Percentiles rank a stretch among this genome's conserved stretches.
Conservation (phyloP, 2,113 vertebrate species). For the Seriola quinqueradiata region DNA sequence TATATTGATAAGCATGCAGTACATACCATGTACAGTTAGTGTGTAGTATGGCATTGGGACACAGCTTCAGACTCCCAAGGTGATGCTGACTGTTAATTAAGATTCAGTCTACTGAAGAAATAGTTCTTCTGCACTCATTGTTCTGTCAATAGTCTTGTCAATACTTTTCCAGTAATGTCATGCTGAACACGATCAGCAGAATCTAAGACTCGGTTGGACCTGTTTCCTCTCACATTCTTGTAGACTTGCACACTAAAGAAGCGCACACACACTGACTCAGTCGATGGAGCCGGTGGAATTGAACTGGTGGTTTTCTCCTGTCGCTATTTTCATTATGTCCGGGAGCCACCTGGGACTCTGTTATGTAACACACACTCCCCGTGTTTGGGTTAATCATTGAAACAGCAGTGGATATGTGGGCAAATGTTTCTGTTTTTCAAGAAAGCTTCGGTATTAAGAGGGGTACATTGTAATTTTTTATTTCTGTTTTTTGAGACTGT, state of each 20-base stretch:
- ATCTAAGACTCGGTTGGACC: background rate
- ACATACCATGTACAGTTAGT: background rate
- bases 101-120: background rate
- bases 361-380: conserved; percentile 42
- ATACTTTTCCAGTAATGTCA: background rate
- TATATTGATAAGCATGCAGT: background rate
- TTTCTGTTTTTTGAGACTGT: conserved; percentile 9
- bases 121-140: background rate
- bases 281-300: conserved; percentile 23
- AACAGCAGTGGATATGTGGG: conserved; percentile 26
- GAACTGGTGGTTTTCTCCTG: conserved; percentile 23
- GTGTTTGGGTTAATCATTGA: conserved; percentile 24
- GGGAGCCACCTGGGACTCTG: conserved; percentile 34
- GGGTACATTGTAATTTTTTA: background rate
- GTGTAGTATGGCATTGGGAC: background rate
- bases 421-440: conserved; percentile 11
- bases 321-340: conserved; percentile 55
- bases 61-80: background rate
- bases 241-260: conserved; percentile 41
- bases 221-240: conserved; percentile 53
- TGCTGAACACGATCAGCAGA: background rate
- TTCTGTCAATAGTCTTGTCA: background rate
- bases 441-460: background rate
- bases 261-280: conserved; percentile 46
- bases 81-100: conserved; percentile 43